These are phyloP conservation scores for Zeugodacus cucurbitae DNA, from an alignment of 1,140 invertebrate genomes.

Conservation along the genomic window DNA sequence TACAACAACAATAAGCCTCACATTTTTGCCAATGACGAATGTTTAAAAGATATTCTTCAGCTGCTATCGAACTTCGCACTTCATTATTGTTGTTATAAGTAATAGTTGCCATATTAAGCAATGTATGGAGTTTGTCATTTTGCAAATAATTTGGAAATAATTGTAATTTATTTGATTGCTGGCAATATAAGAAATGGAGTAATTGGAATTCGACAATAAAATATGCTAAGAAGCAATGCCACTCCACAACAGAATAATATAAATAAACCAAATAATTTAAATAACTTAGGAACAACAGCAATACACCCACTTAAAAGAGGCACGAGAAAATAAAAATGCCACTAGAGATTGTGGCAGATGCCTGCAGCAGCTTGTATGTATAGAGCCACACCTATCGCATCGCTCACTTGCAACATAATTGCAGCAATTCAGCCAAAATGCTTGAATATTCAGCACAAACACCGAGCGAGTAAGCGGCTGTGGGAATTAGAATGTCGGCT, in stretches of 20 bases:
- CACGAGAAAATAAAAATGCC: not conserved
- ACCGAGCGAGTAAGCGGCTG: not conserved
- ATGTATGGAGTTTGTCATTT: too few relatives aligned
- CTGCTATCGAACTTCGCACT: too few relatives aligned
- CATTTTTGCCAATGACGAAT: too few relatives aligned
- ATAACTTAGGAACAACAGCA: too few relatives aligned
- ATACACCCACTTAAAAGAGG: not conserved
- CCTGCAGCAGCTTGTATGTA: not conserved
- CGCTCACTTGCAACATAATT: not conserved
- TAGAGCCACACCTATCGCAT: constrained; percentile 18
- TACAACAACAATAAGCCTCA: too few relatives aligned
- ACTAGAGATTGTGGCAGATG: not conserved
- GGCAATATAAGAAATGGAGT: not conserved
- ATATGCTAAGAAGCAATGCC: not conserved
- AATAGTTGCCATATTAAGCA: too few relatives aligned
- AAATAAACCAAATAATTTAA: not conserved
- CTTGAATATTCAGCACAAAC: not conserved
- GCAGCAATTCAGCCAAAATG: not conserved
- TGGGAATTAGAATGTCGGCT: not conserved
- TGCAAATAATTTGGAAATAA: not conserved
- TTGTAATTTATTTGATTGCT: not conserved
- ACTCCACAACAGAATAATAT: not conserved
- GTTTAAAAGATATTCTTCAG: too few relatives aligned
- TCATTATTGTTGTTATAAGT: too few relatives aligned
- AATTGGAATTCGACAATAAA: not conserved